phyloP scores from a whole-genome alignment of 2,888 invertebrate species.

The Rhabditoides inermis region DNA sequence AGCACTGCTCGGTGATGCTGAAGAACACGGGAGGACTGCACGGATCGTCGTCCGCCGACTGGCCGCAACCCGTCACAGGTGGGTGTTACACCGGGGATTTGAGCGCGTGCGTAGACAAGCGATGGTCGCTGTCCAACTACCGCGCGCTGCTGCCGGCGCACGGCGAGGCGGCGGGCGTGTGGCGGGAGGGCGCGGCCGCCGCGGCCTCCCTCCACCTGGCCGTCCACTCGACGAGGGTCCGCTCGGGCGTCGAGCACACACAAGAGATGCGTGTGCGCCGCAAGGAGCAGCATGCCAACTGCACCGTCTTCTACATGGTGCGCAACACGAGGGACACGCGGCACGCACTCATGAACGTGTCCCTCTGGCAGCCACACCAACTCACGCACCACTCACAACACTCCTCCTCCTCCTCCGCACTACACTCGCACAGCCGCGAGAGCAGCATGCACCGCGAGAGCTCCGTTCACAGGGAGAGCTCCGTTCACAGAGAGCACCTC shows the following conservation, averaged over 20 bases:
- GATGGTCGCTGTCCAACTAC: constrained; percentile 10
- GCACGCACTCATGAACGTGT: no score
- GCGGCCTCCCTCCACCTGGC: constrained; percentile 13
- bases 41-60: constrained; percentile 23
- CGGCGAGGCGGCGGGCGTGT: constrained; percentile 4
- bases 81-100: constrained; percentile 16
- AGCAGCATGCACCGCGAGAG: no score
- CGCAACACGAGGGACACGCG: no score
- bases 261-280: constrained; percentile 23
- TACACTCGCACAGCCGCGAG: no score
- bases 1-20: constrained; percentile 46
- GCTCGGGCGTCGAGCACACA: neutral
- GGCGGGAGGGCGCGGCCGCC: constrained; percentile 2
- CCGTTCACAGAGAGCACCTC: no score
- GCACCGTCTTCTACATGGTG: no score
- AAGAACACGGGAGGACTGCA: constrained; percentile 37
- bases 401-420: no score
- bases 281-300: no score
- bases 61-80: constrained; percentile 42
- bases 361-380: no score
- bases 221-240: constrained; percentile 3
- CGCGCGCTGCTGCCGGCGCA: constrained; percentile 11
- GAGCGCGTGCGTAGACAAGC: constrained; percentile 15
- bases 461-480: no score
- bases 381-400: no score